Evolutionary conservation across 2,888 invertebrate genomes (phyloP).

Genomic region (Osmoderma eremita): DNA sequence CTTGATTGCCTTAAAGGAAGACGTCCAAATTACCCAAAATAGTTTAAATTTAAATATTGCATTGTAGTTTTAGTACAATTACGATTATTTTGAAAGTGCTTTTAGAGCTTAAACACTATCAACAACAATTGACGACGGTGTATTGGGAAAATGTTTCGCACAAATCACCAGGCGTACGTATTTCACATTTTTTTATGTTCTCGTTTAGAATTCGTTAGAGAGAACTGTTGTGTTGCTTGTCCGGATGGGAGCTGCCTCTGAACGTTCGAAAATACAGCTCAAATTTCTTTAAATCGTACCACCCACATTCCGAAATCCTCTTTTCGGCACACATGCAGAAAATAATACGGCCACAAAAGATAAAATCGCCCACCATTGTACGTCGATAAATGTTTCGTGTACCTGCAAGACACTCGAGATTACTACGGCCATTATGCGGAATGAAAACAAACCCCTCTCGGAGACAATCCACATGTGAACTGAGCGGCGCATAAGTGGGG

Average conservation of each 20-base stretch:
- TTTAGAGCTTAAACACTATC: too few species aligned
- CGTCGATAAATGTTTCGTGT: constrained; percentile 21
- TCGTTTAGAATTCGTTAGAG: background rate
- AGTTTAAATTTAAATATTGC: too few species aligned
- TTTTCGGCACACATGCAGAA: constrained; percentile 27
- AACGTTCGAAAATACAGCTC: constrained; percentile 8
- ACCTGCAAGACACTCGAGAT: constrained; percentile 34
- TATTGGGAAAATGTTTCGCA: too few species aligned
- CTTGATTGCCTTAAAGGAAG: too few species aligned
- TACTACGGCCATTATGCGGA: constrained; percentile 19
- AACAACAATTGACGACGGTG: too few species aligned
- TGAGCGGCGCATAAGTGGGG: background rate
- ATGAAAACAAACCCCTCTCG: constrained; percentile 8
- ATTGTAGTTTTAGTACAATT: too few species aligned
- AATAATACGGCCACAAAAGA: constrained; percentile 22
- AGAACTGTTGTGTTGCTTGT: background rate
- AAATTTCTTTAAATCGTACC: constrained; percentile 32
- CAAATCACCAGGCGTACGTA: too few species aligned
- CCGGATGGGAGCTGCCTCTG: background rate
- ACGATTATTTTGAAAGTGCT: too few species aligned
- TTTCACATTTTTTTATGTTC: too few species aligned
- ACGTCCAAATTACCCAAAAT: too few species aligned
- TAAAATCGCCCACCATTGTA: constrained; percentile 32
- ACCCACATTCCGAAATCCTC: constrained; percentile 5
- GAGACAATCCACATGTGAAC: constrained; percentile 13